phyloP scores from a whole-genome alignment of 2,888 invertebrate genomes.

The Sycophila texana region DNA sequence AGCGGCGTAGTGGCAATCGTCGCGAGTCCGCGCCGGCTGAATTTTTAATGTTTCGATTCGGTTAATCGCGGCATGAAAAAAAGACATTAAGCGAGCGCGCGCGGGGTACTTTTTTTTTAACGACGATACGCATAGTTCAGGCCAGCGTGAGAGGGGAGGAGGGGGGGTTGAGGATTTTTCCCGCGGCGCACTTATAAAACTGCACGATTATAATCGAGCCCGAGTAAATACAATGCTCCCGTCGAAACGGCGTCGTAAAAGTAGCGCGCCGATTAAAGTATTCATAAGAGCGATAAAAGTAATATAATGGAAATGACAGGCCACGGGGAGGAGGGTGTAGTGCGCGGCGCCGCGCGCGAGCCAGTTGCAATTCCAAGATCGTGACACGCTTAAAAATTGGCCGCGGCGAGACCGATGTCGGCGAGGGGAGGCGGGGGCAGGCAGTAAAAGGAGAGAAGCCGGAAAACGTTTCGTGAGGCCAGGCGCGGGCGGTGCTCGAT shows the following conservation, averaged over 20 bases:
- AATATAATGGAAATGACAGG: conserved; percentile 46
- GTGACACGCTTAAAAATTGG: conserved; percentile 46
- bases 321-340: background rate
- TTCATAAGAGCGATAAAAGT: conserved; percentile 43
- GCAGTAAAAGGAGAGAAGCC: conserved; percentile 19
- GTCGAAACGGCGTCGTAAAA: conserved; percentile 23
- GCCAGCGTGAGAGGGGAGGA: no score
- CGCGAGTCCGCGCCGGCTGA: background rate
- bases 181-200: background rate
- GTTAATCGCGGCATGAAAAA: background rate
- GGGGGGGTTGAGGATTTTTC: background rate
- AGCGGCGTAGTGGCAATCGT: no score
- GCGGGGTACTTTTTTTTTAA: background rate
- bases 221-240: conserved; percentile 3
- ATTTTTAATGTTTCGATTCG: conserved; percentile 3
- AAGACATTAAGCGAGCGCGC: background rate
- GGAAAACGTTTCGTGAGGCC: background rate
- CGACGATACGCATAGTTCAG: background rate
- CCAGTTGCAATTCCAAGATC: conserved; percentile 8
- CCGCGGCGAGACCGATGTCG: background rate
- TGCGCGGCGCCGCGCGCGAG: no score
- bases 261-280: conserved; percentile 45
- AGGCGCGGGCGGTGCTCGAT: background rate
- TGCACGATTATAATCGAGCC: background rate
- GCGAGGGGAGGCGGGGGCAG: background rate